Percentiles rank a stretch among this genome's conserved stretches.
phyloP scores from a whole-genome alignment of 2,113 vertebrate species.

The Bolborhynchus lineola region DNA sequence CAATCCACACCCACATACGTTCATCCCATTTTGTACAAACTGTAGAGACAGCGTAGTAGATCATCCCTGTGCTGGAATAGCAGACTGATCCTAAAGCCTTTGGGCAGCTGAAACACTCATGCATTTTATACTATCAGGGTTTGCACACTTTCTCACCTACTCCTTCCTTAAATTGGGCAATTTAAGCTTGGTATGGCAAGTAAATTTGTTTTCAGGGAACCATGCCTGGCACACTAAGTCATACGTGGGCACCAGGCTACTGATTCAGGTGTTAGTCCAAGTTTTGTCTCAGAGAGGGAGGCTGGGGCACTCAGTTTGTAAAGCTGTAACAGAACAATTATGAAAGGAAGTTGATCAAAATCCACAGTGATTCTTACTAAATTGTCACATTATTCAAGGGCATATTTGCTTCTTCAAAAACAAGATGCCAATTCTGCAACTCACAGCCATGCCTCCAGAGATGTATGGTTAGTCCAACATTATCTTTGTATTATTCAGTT shows the following conservation, averaged over 20 bases:
- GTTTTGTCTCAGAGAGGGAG: neutral
- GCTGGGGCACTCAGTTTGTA: neutral
- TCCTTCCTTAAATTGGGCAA: neutral
- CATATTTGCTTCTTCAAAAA: neutral
- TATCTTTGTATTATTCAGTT: neutral
- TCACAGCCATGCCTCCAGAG: neutral
- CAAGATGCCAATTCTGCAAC: neutral
- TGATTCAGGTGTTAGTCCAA: rapidly evolving
- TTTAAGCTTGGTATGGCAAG: neutral
- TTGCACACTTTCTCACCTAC: neutral
- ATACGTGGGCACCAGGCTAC: neutral
- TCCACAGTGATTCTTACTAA: neutral
- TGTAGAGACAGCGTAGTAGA: neutral
- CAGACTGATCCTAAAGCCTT: neutral
- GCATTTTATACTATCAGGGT: neutral
- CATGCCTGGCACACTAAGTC: rapidly evolving
- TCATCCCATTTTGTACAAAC: neutral
- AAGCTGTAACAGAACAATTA: neutral
- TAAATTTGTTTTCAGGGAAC: neutral
- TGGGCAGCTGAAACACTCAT: neutral
- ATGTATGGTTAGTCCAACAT: neutral
- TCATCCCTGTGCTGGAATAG: neutral
- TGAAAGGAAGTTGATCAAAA: neutral
- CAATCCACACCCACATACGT: neutral
- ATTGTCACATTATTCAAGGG: neutral